These are phyloP conservation scores for Unio pictorum DNA, from an alignment of 2,888 invertebrate genomes.

Conservation along the genomic window DNA sequence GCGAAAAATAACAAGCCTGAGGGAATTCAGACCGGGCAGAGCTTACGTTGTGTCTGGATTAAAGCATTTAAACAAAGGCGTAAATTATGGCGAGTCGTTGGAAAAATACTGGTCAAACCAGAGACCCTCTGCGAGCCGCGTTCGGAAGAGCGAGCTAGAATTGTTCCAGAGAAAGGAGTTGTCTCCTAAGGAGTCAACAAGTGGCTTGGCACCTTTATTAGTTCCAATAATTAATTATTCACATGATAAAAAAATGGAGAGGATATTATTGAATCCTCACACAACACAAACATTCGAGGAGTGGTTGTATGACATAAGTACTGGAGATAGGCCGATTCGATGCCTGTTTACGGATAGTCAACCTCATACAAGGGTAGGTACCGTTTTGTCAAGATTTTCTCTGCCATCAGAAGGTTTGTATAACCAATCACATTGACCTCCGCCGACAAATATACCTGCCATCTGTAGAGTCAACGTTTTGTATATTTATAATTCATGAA, in stretches of 20 bases:
- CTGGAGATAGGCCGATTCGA: slow-evolving; percentile 77
- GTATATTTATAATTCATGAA: too few relatives aligned
- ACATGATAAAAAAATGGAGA: slow-evolving; percentile 81
- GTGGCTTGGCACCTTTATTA: slow-evolving; percentile 78
- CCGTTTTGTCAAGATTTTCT: too few relatives aligned
- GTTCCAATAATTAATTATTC: slow-evolving; percentile 93
- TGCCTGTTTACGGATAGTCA: slow-evolving; percentile 93
- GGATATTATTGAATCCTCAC: slow-evolving; percentile 88
- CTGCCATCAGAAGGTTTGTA: too few relatives aligned
- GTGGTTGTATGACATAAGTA: slow-evolving; percentile 85
- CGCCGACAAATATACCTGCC: too few relatives aligned
- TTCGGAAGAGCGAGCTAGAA: slow-evolving; percentile 48
- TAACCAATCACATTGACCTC: too few relatives aligned
- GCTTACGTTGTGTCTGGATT: slow-evolving; percentile 94
- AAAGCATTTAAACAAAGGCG: slow-evolving; percentile 72
- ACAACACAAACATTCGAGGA: slow-evolving; percentile 96
- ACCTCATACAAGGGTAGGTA: slow-evolving; percentile 82
- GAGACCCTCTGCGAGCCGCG: slow-evolving; percentile 38
- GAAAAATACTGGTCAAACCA: slow-evolving; percentile 55
- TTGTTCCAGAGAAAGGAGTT: slow-evolving; percentile 35
- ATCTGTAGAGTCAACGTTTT: too few relatives aligned
- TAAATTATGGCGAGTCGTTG: slow-evolving; percentile 56
- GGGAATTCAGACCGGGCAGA: slow-evolving; percentile 79
- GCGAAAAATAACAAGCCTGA: slow-evolving; percentile 79
- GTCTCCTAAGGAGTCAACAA: slow-evolving; percentile 31